Evolutionary conservation across 37 sponge, comb jelly and placozoan genomes (phyloP).

Genomic region (Theonella swinhoei): DNA sequence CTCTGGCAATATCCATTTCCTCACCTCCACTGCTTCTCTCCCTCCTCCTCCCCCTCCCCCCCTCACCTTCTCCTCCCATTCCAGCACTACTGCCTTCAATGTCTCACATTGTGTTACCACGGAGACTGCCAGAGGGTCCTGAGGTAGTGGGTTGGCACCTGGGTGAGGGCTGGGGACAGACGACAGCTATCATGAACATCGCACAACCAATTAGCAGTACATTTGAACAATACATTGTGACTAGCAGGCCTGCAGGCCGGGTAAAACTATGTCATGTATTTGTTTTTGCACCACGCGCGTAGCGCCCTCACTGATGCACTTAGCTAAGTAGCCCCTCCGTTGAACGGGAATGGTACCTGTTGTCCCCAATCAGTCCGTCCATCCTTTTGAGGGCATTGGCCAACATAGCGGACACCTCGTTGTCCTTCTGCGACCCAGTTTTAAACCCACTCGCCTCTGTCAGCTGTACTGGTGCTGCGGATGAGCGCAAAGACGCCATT

Average conservation of each 20-base stretch:
- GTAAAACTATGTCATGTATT: no score
- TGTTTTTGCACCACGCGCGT: no score
- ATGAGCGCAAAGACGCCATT: no score
- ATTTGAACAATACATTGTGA: no score
- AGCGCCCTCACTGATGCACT: no score
- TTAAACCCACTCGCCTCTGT: no score
- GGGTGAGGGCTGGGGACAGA: no score
- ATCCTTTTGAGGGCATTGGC: constrained; percentile 65
- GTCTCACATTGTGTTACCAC: constrained; percentile 15
- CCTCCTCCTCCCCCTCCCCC: neutral
- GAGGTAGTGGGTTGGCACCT: neutral
- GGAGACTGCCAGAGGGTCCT: constrained; percentile 5
- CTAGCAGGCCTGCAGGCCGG: no score
- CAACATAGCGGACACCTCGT: constrained; percentile 37
- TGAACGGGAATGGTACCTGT: neutral
- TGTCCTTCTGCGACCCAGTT: no score
- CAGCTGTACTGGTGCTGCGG: no score
- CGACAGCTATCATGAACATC: no score
- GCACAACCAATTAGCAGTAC: no score
- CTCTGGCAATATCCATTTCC: constrained; percentile 3
- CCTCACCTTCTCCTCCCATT: neutral
- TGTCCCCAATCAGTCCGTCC: constrained; percentile 73
- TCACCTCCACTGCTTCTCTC: constrained; percentile 9
- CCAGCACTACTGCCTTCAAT: neutral
- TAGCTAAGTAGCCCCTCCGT: neutral